Evolutionary conservation across 64 coral and sea anemone genomes (phyloP), one percentile per base, ranked within the genome.

Genomic region (Pachyseris speciosa): DNA sequence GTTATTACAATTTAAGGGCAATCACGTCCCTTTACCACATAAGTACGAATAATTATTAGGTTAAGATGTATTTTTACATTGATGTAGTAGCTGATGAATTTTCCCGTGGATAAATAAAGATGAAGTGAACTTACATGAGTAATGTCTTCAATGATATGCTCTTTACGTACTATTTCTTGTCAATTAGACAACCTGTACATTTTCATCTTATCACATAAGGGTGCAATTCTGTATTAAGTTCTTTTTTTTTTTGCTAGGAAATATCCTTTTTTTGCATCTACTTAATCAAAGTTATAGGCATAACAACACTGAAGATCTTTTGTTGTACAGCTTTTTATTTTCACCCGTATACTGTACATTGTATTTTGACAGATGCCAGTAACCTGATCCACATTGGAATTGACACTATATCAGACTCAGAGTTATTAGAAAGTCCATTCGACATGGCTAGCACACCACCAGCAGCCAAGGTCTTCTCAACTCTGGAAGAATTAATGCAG

Each of bases 321-420:
- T n/a, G n/a, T n/a, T n/a, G n/a, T n/a, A n/a, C n/a, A n/a, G n/a
- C n/a, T n/a, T 1, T 75, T 22, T 37, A 36, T 75, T 10, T 37
- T 37, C 12, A 26, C 9, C 50, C 4, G 5, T 28, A 48, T 40
- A 1, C 2, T 28, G 48, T 16, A 84, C 64, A 36, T n/a, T 64
- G 20, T 41, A 84, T 84, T 80, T 65, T 64, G 64, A 64, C 33
- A 84, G 38, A 20, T 13, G 34, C 45, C 24, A 64, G 32, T 40
- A 84, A 22, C 33, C 9, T 31, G 1, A 84, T 64, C 37, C 57
- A 84, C 33, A 64, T 44, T 84, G 80, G 64, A 13, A n/a, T 64
- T 75, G 72, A 13, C 38, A 9, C 37, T 57, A 64, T 25, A 64
- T 84, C 80, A 41, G 80, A 84, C 57, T 84, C 80, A 84, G 80